Conservation (phyloP, 2,113 vertebrate genomes). For the Plestiodon gilberti region DNA sequence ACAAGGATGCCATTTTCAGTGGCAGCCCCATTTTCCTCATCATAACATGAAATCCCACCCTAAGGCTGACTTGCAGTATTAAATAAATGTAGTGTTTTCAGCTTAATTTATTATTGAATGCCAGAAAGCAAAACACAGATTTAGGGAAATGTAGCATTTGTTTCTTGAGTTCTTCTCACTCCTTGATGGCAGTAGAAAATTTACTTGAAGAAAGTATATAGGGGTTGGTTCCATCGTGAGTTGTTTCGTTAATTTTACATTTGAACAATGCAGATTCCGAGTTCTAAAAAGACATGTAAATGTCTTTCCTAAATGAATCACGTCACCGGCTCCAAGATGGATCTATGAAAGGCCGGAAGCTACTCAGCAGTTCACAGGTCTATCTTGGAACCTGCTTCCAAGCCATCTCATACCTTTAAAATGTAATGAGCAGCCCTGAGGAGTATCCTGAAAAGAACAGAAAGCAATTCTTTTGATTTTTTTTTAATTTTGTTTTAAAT, state of each 20-base stretch:
- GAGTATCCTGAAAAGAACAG: conserved; percentile 32
- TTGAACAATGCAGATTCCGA: background rate
- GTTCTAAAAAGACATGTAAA: background rate
- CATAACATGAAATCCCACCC: background rate
- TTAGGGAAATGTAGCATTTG: conserved; percentile 13
- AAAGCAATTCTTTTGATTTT: background rate
- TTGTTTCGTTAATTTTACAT: background rate
- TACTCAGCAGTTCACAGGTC: background rate
- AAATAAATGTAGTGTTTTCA: conserved; percentile 27
- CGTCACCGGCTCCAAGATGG: background rate
- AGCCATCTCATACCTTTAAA: background rate
- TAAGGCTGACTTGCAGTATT: conserved; percentile 54
- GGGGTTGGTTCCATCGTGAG: conserved; percentile 32
- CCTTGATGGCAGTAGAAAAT: conserved; percentile 27
- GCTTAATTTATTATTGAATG: conserved; percentile 40
- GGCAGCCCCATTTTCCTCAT: background rate
- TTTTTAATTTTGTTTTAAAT: background rate
- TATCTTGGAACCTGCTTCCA: background rate
- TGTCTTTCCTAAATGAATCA: background rate
- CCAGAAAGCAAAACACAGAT: conserved; percentile 33
- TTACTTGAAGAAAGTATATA: conserved; percentile 20
- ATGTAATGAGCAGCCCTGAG: background rate
- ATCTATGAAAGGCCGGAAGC: background rate
- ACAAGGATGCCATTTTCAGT: background rate
- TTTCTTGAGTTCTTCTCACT: conserved; percentile 19